A percentile compares a stretch with the other conserved stretches of the same genome.
phyloP scores from a whole-genome alignment of 2,888 invertebrate genomes.

The Cataglyphis rosenhaueri region DNA sequence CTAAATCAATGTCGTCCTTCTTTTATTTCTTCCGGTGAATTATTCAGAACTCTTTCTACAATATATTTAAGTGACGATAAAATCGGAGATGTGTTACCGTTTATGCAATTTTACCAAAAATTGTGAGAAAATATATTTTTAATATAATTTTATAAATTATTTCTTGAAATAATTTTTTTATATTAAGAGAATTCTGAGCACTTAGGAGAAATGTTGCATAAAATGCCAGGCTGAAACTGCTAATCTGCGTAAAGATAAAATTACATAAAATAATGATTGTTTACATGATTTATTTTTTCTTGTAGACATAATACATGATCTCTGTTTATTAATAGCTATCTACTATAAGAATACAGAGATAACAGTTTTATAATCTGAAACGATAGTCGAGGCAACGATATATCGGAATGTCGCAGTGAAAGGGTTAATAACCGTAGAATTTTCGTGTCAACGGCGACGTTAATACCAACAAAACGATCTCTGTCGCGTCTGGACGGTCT shows the following conservation, averaged over 20 bases:
- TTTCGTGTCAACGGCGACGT: constrained; percentile 10
- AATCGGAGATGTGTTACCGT: no score
- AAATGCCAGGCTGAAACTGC: not conserved
- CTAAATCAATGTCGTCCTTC: no score
- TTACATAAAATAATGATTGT: not conserved
- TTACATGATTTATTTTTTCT: not conserved
- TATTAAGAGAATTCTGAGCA: not conserved
- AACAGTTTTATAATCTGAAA: not conserved
- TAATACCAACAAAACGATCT: constrained; percentile 33
- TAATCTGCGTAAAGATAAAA: not conserved
- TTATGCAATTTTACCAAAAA: no score
- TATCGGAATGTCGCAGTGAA: not conserved
- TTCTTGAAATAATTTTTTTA: not conserved
- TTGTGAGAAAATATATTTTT: not conserved
- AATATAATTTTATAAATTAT: not conserved
- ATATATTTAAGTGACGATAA: no score
- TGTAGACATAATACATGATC: not conserved
- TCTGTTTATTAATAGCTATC: not conserved
- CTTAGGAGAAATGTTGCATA: not conserved
- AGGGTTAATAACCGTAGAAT: constrained; percentile 11
- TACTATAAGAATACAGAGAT: not conserved
- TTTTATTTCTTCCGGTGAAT: no score
- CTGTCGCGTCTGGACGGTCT: constrained; percentile 15
- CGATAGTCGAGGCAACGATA: not conserved
- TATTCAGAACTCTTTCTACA: no score